These are phyloP conservation scores for Philopotamus ludificatus DNA, from an alignment of 1,140 invertebrate species.

Conservation along the genomic window DNA sequence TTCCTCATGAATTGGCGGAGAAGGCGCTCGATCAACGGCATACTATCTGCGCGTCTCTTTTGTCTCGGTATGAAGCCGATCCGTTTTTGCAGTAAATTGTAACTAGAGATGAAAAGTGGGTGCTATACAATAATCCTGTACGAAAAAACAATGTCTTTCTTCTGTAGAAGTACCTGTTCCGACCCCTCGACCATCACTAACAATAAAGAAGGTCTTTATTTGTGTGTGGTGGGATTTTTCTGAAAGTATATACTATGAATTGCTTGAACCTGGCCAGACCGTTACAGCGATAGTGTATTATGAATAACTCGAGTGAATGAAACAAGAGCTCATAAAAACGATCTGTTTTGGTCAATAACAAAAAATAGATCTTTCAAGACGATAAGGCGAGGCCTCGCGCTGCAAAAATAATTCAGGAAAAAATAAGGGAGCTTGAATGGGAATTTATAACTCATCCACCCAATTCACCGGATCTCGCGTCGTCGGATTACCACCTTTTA, in stretches of 20 bases:
- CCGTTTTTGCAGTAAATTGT: no score
- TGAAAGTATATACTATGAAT: conserved; percentile 44
- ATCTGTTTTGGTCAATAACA: conserved; percentile 45
- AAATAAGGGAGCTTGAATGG: not conserved
- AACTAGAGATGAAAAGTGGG: no score
- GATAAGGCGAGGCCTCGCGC: conserved; percentile 47
- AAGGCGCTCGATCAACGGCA: no score
- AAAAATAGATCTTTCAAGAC: conserved; percentile 45
- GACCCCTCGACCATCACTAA: no score
- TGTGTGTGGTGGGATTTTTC: conserved; percentile 42
- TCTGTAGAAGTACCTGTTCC: no score
- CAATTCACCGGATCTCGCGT: not conserved
- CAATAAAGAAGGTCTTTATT: conserved; percentile 42
- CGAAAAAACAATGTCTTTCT: no score
- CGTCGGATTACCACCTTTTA: not conserved
- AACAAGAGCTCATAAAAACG: conserved; percentile 44
- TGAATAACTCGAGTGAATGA: conserved; percentile 45
- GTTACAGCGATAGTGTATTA: conserved; percentile 42
- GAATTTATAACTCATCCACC: not conserved
- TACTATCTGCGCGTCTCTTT: no score
- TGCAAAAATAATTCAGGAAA: conserved; percentile 4
- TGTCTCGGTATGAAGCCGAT: no score
- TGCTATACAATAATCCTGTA: no score
- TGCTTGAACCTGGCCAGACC: conserved; percentile 42
- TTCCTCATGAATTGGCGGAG: no score